These are phyloP conservation scores for Characodon lateralis DNA, from an alignment of 2,797 vertebrate genomes.

Conservation along the genomic window DNA sequence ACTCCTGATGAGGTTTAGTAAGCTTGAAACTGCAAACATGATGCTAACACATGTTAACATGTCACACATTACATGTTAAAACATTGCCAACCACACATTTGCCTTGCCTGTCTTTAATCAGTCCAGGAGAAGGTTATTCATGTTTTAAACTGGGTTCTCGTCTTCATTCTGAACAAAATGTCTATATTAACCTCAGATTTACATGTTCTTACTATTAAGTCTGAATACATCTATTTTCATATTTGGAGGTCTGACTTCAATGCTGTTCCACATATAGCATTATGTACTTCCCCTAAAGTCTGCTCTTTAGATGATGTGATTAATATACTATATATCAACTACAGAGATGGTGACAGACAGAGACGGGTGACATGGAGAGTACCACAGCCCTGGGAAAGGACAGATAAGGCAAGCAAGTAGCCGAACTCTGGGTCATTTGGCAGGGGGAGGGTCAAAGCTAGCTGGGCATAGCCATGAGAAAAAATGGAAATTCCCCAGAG, in stretches of 20 bases:
- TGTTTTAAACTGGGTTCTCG: background rate
- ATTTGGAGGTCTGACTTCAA: background rate
- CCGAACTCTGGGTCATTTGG: slow-evolving; percentile 76
- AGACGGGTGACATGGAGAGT: slow-evolving; percentile 58
- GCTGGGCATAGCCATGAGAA: slow-evolving; percentile 82
- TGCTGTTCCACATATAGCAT: slow-evolving; percentile 10
- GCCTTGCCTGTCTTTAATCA: background rate
- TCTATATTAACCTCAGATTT: slow-evolving; percentile 2
- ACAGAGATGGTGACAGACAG: slow-evolving; percentile 58
- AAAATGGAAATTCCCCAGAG: slow-evolving; percentile 72
- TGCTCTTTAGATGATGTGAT: slow-evolving; percentile 38
- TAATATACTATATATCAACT: slow-evolving; percentile 47
- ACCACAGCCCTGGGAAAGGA: slow-evolving; percentile 78
- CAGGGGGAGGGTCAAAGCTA: slow-evolving; percentile 52
- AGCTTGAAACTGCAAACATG: background rate
- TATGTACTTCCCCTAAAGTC: slow-evolving; percentile 29
- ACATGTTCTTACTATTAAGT: background rate
- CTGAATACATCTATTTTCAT: background rate
- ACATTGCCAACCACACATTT: no score
- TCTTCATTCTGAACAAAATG: background rate
- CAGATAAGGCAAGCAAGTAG: slow-evolving; percentile 73
- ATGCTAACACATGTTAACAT: background rate
- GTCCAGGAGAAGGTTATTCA: background rate
- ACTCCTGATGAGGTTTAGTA: background rate
- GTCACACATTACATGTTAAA: background rate